phyloP scores from a whole-genome alignment of 2,113 vertebrate genomes.

The Neodontobutis hainanensis region DNA sequence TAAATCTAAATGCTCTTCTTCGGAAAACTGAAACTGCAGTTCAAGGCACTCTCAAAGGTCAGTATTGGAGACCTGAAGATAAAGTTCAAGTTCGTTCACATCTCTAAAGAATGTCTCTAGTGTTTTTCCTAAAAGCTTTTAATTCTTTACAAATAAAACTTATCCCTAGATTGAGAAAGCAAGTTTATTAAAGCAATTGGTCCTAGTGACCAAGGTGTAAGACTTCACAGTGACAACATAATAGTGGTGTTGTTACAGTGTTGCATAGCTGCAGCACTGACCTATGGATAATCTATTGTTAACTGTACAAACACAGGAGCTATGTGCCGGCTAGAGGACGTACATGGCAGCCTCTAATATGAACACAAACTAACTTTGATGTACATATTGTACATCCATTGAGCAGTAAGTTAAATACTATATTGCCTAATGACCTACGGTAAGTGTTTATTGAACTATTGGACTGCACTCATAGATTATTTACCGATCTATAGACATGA shows the following conservation, averaged over 20 bases:
- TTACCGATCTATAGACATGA: conserved; percentile 49
- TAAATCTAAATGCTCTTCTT: conserved; percentile 57
- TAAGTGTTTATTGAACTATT: conserved; percentile 31
- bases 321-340: conserved; percentile 65
- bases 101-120: conserved; percentile 64
- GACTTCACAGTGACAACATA: conserved; percentile 81
- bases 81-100: conserved; percentile 74
- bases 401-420: conserved; percentile 33
- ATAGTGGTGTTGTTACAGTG: conserved; percentile 52
- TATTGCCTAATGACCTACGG: conserved; percentile 24
- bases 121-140: conserved; percentile 70
- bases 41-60: conserved; percentile 79
- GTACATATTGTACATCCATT: no score
- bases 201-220: conserved; percentile 66
- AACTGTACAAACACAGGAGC: conserved; percentile 66
- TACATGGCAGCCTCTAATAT: conserved; percentile 50
- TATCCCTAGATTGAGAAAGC: conserved; percentile 50
- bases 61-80: conserved; percentile 60
- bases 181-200: conserved; percentile 47
- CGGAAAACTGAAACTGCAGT: conserved; percentile 66
- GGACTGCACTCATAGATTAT: conserved; percentile 40
- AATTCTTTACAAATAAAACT: conserved; percentile 45
- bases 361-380: conserved; percentile 50
- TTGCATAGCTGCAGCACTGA: conserved; percentile 59
- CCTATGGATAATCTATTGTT: conserved; percentile 53